Percentiles rank a stretch among this genome's conserved stretches.
These are phyloP conservation scores for Heliconius hermathena DNA, from an alignment of 1,140 invertebrate species.

Conservation along the genomic window DNA sequence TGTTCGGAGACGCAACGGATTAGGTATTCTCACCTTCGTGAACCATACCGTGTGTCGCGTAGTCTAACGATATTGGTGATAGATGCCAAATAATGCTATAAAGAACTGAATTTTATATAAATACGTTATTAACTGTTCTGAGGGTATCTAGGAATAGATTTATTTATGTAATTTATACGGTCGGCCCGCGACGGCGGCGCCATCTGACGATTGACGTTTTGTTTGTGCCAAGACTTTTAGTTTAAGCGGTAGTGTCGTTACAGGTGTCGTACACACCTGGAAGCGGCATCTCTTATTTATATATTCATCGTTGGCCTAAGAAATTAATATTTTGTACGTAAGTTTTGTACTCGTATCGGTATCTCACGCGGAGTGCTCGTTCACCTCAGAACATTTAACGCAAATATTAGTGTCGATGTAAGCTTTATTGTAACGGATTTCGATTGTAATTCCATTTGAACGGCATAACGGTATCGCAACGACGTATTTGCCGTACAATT, in stretches of 20 bases:
- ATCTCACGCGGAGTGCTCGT: constrained; percentile 23
- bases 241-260: constrained; percentile 62
- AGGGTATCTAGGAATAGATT: constrained; percentile 79
- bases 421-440: constrained; percentile 38
- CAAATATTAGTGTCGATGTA: constrained; percentile 39
- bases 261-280: constrained; percentile 40
- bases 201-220: constrained; percentile 49
- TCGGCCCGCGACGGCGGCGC: constrained; percentile 14
- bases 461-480: constrained; percentile 11
- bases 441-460: constrained; percentile 31
- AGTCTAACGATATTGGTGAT: constrained; percentile 77
- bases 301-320: constrained; percentile 70
- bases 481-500: not conserved
- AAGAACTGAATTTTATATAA: constrained; percentile 83
- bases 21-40: constrained; percentile 75
- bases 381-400: constrained; percentile 47
- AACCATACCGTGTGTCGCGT: constrained; percentile 76
- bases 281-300: constrained; percentile 53
- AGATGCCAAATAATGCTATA: constrained; percentile 81
- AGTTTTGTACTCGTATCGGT: constrained; percentile 64
- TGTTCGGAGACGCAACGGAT: constrained; percentile 69
- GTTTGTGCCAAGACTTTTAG: constrained; percentile 77
- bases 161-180: constrained; percentile 73
- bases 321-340: constrained; percentile 70
- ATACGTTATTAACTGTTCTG: constrained; percentile 79